A percentile compares a stretch with the other conserved stretches of the same genome.
Conservation (phyloP, 2,113 vertebrate species). For the Tapirus terrestris region DNA sequence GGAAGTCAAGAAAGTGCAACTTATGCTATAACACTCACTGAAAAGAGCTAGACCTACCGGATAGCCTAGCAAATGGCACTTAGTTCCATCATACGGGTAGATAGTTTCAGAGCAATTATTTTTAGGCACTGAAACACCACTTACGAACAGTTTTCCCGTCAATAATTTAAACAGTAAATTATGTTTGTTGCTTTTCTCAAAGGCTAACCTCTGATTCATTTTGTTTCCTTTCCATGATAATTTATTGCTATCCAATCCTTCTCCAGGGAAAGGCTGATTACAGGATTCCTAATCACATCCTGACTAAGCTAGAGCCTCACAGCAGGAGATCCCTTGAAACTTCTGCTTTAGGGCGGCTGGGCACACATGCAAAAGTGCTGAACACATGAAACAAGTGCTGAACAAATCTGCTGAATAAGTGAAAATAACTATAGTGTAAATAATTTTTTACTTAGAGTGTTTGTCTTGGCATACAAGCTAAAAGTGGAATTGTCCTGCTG, state of each 20-base stretch:
- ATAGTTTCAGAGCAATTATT: background rate
- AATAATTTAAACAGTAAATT: background rate
- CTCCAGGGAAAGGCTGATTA: background rate
- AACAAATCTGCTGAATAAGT: background rate
- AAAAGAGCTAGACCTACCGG: background rate
- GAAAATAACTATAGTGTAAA: background rate
- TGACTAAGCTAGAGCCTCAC: background rate
- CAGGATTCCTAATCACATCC: background rate
- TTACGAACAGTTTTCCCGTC: background rate
- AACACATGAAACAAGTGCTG: background rate
- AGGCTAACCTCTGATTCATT: background rate
- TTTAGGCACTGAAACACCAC: background rate
- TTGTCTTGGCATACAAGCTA: background rate
- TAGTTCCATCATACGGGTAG: background rate
- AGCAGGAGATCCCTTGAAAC: background rate
- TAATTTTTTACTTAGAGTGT: background rate
- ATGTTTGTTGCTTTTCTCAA: background rate
- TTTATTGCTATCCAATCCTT: background rate
- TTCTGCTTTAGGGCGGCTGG: background rate
- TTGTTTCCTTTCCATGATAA: background rate
- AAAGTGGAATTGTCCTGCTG: background rate
- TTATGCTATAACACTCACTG: background rate
- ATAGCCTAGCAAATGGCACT: background rate
- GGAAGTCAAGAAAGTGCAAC: background rate
- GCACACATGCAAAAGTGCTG: background rate